A percentile compares a stretch with the other conserved stretches of the same genome.
phyloP scores from a whole-genome alignment of 2,113 vertebrate genomes.

The Aplodontia rufa region DNA sequence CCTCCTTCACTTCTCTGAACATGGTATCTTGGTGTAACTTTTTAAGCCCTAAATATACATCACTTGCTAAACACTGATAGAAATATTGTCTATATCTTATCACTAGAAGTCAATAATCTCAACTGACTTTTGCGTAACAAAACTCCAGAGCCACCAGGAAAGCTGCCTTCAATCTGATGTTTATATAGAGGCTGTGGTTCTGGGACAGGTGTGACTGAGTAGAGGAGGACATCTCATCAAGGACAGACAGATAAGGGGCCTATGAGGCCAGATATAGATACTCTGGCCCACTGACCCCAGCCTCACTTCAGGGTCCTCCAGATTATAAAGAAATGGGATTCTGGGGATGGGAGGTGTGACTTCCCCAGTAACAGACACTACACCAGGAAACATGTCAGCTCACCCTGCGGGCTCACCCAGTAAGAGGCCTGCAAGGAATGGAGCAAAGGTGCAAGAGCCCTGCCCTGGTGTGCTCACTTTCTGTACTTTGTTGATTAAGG shows the following conservation, averaged over 20 bases:
- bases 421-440: neutral
- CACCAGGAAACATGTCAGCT: neutral
- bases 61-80: constrained; percentile 17
- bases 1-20: neutral
- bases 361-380: neutral
- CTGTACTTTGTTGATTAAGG: neutral
- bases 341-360: neutral
- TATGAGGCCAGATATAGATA: neutral
- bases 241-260: neutral
- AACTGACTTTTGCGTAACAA: constrained; percentile 20
- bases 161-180: neutral
- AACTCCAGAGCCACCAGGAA: neutral
- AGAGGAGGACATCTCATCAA: neutral
- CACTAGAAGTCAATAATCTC: constrained; percentile 15
- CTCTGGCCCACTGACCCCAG: neutral
- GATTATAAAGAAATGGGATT: neutral
- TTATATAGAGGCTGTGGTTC: neutral
- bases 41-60: constrained; percentile 4
- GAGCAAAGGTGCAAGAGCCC: neutral
- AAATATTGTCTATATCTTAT: constrained; percentile 46
- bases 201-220: neutral
- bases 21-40: neutral
- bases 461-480: neutral
- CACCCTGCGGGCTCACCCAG: neutral
- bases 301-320: neutral